phyloP scores from a whole-genome alignment of 1,140 invertebrate species.

The Aphelenchoides fujianensis region DNA sequence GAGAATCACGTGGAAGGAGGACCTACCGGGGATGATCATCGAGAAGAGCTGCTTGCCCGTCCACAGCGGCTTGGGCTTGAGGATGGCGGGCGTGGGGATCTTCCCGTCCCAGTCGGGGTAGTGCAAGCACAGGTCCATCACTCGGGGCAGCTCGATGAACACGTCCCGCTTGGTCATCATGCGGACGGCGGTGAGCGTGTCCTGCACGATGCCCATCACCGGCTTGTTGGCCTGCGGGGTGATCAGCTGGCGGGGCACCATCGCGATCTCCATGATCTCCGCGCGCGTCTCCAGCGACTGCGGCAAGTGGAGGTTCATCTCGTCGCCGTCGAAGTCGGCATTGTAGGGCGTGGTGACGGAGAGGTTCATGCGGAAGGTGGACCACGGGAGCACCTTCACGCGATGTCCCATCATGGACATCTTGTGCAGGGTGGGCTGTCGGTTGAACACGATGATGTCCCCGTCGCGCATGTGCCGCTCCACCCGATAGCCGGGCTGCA shows the following conservation, averaged over 20 bases:
- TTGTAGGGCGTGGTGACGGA: constrained; percentile 94
- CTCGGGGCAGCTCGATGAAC: constrained; percentile 92
- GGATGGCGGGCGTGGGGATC: constrained; percentile 93
- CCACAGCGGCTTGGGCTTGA: constrained; percentile 97
- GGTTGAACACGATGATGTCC: constrained; percentile 97
- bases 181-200: constrained; percentile 92
- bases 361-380: constrained; percentile 90
- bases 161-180: constrained; percentile 99
- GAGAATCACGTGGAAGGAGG: not conserved
- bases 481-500: constrained; percentile 96
- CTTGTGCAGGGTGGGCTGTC: constrained; percentile 98
- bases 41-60: constrained; percentile 96
- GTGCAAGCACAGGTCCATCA: constrained; percentile 98
- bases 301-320: constrained; percentile 99
- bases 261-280: constrained; percentile 94
- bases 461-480: constrained; percentile 96
- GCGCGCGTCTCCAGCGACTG: constrained; percentile 98
- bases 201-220: constrained; percentile 99
- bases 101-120: constrained; percentile 98
- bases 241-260: constrained; percentile 95
- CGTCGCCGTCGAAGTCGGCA: constrained; percentile 99
- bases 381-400: constrained; percentile 91
- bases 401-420: constrained; percentile 99
- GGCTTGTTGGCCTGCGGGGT: constrained; percentile 90
- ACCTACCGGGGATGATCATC: constrained; percentile 82